Conservation (phyloP, 64 coral and sea anemone genomes). For the Montipora cactus region DNA sequence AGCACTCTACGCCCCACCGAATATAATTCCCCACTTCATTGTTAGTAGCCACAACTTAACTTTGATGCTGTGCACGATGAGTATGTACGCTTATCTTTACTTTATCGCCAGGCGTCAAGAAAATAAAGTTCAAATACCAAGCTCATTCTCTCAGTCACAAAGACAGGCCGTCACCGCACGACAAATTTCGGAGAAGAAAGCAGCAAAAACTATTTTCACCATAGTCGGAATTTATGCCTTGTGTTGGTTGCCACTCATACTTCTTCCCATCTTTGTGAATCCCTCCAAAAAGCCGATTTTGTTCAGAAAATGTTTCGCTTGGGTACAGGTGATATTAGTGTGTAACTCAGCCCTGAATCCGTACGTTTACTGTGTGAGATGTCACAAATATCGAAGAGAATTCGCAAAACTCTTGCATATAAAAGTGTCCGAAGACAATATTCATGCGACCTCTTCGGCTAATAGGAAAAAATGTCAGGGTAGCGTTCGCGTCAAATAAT, state of each 20-base stretch:
- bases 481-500: too few relatives aligned
- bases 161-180: background rate
- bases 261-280: background rate
- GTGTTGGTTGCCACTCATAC: background rate
- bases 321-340: background rate
- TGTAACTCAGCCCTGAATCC: slow-evolving; percentile 36
- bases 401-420: slow-evolving; percentile 12
- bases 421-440: background rate
- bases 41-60: background rate
- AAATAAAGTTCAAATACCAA: slow-evolving; percentile 12
- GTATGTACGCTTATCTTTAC: slow-evolving; percentile 20
- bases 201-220: slow-evolving; percentile 4
- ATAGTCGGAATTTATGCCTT: slow-evolving; percentile 7
- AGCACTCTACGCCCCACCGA: background rate
- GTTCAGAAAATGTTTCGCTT: background rate
- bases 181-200: background rate
- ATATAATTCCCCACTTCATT: background rate
- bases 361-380: slow-evolving; percentile 6
- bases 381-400: slow-evolving; percentile 8
- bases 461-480: background rate
- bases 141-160: background rate
- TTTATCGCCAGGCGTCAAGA: background rate
- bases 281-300: background rate
- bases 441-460: background rate
- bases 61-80: background rate